Percentiles rank a stretch among this genome's conserved stretches.
Conservation (phyloP, 2,797 vertebrate species). For the Labroides dimidiatus region DNA sequence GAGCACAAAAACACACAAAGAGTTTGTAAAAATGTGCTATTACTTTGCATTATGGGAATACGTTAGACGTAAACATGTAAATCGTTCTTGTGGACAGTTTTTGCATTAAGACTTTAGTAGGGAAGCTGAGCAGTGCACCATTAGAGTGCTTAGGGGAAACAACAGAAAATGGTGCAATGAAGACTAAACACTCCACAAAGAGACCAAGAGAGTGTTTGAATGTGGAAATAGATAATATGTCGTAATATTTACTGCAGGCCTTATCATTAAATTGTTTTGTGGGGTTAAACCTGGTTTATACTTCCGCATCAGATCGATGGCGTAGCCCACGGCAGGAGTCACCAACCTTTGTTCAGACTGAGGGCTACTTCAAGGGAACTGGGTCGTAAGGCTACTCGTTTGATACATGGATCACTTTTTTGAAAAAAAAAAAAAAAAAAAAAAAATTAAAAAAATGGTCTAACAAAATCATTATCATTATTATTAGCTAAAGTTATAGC, state of each 20-base stretch:
- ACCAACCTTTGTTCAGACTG: no score
- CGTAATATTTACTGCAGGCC: neutral
- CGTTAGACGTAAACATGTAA: constrained; percentile 6
- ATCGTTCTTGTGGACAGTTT: constrained; percentile 22
- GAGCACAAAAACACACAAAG: constrained; percentile 31
- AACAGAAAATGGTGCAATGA: constrained; percentile 64
- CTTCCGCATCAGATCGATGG: no score
- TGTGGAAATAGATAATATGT: constrained; percentile 10
- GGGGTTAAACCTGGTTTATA: no score
- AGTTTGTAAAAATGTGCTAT: constrained; percentile 23
- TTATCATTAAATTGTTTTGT: no score
- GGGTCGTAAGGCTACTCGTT: no score
- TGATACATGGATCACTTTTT: no score
- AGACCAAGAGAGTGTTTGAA: constrained; percentile 21
- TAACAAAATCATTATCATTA: no score
- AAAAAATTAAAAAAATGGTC: no score
- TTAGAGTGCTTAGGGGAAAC: constrained; percentile 35
- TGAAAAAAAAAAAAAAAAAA: no score
- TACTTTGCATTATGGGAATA: constrained; percentile 22
- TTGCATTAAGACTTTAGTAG: constrained; percentile 26
- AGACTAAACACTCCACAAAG: constrained; percentile 59
- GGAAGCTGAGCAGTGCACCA: constrained; percentile 22
- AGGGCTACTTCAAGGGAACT: no score
- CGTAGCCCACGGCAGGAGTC: no score
- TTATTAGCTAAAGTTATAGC: no score